These are phyloP conservation scores for Stegophylla sp. DNA, from an alignment of 2,888 invertebrate species.

Conservation along the genomic window DNA sequence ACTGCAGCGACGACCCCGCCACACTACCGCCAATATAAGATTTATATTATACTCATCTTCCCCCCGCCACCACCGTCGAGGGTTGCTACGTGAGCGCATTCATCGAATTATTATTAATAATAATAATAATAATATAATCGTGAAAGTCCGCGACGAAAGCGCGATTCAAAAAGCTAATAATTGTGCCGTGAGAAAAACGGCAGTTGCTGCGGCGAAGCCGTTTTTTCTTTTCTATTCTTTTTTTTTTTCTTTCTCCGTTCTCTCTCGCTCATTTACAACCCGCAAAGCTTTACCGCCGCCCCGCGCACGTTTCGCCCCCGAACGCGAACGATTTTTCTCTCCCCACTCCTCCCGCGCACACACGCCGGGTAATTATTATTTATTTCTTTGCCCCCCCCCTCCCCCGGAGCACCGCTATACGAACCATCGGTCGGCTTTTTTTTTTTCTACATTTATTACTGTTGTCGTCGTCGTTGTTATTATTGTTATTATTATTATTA, in stretches of 20 bases:
- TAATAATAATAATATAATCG: not conserved
- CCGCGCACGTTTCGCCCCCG: not conserved
- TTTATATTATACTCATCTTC: not conserved
- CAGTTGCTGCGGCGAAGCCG: constrained; percentile 18
- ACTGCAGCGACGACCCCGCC: too few species aligned
- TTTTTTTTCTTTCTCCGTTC: constrained; percentile 11
- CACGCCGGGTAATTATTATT: constrained; percentile 27
- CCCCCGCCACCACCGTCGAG: not conserved
- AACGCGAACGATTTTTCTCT: constrained; percentile 49
- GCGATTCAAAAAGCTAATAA: constrained; percentile 37
- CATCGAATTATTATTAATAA: constrained; percentile 21
- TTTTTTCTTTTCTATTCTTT: too few species aligned
- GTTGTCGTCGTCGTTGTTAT: constrained; percentile 8
- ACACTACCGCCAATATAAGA: too few species aligned
- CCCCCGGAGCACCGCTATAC: not conserved
- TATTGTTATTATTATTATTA: constrained; percentile 26
- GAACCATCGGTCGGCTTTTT: constrained; percentile 15
- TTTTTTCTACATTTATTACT: not conserved
- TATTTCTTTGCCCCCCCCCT: constrained; percentile 12
- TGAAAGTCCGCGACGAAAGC: constrained; percentile 5
- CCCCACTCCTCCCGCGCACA: not conserved
- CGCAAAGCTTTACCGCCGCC: too few species aligned
- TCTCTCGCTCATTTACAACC: constrained; percentile 12
- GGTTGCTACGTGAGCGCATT: not conserved
- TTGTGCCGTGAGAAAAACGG: constrained; percentile 55